A percentile compares a stretch with the other conserved stretches of the same genome.
These are phyloP conservation scores for Oegoconia quadripuncta DNA, from an alignment of 2,888 invertebrate species.

Conservation along the genomic window DNA sequence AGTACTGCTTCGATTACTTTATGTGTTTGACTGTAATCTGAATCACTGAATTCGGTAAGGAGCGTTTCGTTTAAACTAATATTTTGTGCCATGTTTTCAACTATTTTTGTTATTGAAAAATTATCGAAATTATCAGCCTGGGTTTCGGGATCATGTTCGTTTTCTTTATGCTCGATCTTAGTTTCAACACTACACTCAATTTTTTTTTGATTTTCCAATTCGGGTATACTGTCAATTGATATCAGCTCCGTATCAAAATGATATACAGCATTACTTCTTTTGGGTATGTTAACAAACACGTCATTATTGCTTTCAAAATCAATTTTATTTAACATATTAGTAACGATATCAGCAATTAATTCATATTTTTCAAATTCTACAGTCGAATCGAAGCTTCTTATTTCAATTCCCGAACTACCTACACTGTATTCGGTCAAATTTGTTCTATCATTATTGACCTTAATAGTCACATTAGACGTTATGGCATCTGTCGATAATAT, in stretches of 20 bases:
- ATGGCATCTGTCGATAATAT: constrained; percentile 14
- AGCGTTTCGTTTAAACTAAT: constrained; percentile 41
- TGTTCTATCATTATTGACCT: neutral
- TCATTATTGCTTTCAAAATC: constrained; percentile 24
- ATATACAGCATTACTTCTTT: constrained; percentile 10
- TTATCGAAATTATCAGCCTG: constrained; percentile 3
- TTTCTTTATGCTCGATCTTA: neutral
- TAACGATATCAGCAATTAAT: constrained; percentile 49
- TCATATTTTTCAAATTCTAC: constrained; percentile 67
- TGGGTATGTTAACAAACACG: constrained; percentile 10
- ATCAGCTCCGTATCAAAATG: constrained; percentile 16
- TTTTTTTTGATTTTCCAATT: neutral
- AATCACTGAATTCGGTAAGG: constrained; percentile 46
- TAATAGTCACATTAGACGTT: constrained; percentile 11
- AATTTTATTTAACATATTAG: constrained; percentile 42
- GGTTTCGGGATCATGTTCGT: constrained; percentile 5
- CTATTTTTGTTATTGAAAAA: constrained; percentile 44
- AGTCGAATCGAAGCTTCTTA: constrained; percentile 57
- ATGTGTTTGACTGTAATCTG: constrained; percentile 30
- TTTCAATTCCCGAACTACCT: constrained; percentile 38
- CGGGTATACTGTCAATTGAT: neutral
- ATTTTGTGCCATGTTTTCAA: constrained; percentile 47
- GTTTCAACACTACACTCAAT: neutral
- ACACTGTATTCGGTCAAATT: constrained; percentile 37
- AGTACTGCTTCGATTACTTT: constrained; percentile 58